Base-by-base conservation (phyloP, 1,140 invertebrate genomes). In the Drosophila ohnishii region DNA sequence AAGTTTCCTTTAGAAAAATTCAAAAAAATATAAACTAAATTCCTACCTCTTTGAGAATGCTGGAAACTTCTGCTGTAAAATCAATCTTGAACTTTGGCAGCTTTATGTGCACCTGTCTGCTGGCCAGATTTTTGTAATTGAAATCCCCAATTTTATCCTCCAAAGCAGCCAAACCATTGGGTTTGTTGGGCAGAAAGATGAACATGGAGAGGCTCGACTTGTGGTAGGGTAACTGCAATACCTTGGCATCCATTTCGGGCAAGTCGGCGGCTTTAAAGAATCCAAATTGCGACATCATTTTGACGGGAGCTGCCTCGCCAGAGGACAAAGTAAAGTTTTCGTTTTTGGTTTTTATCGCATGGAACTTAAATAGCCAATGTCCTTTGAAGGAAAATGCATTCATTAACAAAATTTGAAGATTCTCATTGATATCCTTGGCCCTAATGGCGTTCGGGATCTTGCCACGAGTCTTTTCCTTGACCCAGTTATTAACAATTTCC, bases 71-170 rank as follows among this genome's bases (percentile, higher is more conserved):
- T 2, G 22, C 1, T 4, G 13, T n/a, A 2, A 47, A 47, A 8
- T 47, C 22, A 25, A 47, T 47, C 22, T 47, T 47, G 13, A 25
- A 47, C 44, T 47, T 47, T 8, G 44, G 44, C 44, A 47, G 44
- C 7, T 25, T 47, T 25, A 47, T 47, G 6, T 47, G 44, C 13
- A 47, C 44, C 22, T 14, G 44, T 47, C 44, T 8, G 22, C 22
- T 47, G 4, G 22, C 8, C 3, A 47, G 44, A 13, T 14, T 5
- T 2, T 8, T 2, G 19, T 25, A 14, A 25, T 14, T 28, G 25
- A 28, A 14, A 2, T 8, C 13, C 1, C 3, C 22, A 8, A 47
- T 3, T 47, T 25, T 47, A 0, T 25, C 22, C 7, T 47, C 44
- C 44, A 47, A 14, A 5, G 25, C 5, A 28, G 0, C 25, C 25